Evolutionary conservation across 2,113 vertebrate genomes (phyloP).

Genomic region (Microcebus jonahi): DNA sequence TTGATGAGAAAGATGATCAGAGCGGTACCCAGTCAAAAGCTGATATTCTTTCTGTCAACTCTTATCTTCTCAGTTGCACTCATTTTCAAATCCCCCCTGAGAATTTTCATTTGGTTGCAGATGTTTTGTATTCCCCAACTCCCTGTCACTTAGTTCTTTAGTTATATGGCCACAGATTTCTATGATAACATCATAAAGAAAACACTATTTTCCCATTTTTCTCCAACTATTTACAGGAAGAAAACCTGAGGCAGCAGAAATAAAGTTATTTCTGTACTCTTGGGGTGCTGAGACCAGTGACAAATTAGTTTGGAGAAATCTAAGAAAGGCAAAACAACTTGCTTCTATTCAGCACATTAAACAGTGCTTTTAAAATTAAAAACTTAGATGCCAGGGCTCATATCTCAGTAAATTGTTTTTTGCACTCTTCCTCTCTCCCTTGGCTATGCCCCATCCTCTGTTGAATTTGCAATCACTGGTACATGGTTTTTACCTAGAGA

Average conservation of each 20-base stretch:
- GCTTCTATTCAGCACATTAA: not conserved
- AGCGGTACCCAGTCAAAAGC: conserved; percentile 62
- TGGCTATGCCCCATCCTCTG: not conserved
- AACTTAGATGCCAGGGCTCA: not conserved
- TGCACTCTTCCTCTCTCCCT: not conserved
- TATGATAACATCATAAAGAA: conserved; percentile 44
- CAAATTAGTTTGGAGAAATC: conserved; percentile 55
- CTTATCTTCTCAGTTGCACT: not conserved
- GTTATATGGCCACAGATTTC: conserved; percentile 42
- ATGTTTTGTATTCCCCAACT: conserved; percentile 60
- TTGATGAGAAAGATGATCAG: conserved; percentile 82
- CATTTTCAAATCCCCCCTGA: not conserved
- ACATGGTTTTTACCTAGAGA: not conserved
- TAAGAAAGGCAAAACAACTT: conserved; percentile 25
- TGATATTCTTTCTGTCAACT: conserved; percentile 65
- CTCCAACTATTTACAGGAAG: conserved; percentile 44
- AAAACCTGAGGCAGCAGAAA: conserved; percentile 63
- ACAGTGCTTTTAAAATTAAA: conserved; percentile 57
- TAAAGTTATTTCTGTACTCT: conserved; percentile 34
- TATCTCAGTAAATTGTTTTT: not conserved
- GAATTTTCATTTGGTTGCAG: conserved; percentile 52
- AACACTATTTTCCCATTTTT: not conserved
- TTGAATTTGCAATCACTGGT: not conserved
- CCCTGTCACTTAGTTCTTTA: conserved; percentile 55
- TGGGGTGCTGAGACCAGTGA: not conserved